Evolutionary conservation across 2,888 invertebrate genomes (phyloP).

Genomic region (Orthonevra nobilis): DNA sequence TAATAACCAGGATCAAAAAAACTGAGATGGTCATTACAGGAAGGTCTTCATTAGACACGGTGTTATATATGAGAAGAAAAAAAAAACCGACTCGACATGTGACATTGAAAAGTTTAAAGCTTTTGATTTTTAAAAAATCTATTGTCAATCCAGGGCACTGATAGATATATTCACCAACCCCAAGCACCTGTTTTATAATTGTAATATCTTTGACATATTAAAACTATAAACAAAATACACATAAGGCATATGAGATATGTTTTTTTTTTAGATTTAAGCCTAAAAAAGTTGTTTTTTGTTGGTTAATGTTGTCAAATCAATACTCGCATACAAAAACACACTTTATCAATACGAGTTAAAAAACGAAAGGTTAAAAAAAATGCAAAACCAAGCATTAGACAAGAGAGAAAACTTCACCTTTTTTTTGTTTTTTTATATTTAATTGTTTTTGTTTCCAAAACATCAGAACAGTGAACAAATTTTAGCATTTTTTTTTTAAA

Average conservation of each 20-base stretch:
- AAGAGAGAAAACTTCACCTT: constrained; percentile 80
- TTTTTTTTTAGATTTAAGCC: constrained; percentile 52
- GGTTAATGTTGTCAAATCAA: constrained; percentile 22
- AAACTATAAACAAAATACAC: constrained; percentile 34
- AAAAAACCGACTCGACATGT: no score
- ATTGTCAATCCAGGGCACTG: no score
- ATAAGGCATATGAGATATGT: constrained; percentile 63
- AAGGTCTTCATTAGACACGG: no score
- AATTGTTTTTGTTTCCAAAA: constrained; percentile 39
- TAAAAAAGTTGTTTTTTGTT: constrained; percentile 13
- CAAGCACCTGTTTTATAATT: constrained; percentile 4
- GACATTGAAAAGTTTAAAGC: no score
- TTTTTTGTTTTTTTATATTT: constrained; percentile 75
- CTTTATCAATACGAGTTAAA: constrained; percentile 56
- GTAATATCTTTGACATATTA: constrained; percentile 23
- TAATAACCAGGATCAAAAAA: no score
- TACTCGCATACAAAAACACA: constrained; percentile 62
- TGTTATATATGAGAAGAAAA: no score
- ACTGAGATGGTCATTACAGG: no score
- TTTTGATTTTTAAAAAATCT: no score
- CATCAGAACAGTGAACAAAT: constrained; percentile 70
- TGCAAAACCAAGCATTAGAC: constrained; percentile 61
- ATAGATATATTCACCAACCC: no score
- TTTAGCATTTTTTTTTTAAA: constrained; percentile 42
- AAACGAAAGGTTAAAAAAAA: constrained; percentile 63